Conservation (phyloP, 2,888 invertebrate species). For the Epicampocera succincta region DNA sequence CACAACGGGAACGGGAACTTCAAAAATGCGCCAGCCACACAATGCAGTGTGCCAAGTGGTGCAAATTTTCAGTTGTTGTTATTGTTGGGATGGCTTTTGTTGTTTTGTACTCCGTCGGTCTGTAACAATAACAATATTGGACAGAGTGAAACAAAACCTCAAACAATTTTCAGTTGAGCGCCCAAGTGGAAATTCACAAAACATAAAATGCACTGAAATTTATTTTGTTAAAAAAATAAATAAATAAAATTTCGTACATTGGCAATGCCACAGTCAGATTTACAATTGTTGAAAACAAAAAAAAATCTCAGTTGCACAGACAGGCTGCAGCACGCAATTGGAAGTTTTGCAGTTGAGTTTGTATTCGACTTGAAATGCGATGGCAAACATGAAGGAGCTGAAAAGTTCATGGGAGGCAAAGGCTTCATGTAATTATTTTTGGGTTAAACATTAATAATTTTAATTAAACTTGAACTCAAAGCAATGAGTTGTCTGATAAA, state of each 20-base stretch:
- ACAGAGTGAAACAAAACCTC: conserved; percentile 54
- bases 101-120: conserved; percentile 24
- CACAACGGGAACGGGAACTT: conserved; percentile 60
- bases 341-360: conserved; percentile 70
- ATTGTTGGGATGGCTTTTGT: conserved; percentile 2
- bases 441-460: conserved; percentile 12
- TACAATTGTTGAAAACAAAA: conserved; percentile 35
- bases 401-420: neutral
- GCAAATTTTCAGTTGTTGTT: conserved; percentile 39
- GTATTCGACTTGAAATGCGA: conserved; percentile 24
- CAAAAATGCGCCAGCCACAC: conserved; percentile 11
- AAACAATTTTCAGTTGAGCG: conserved; percentile 81
- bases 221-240: conserved; percentile 30
- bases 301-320: conserved; percentile 54
- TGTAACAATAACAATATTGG: conserved; percentile 42
- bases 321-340: conserved; percentile 72
- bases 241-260: conserved; percentile 31
- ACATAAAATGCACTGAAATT: conserved; percentile 74
- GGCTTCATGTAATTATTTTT: conserved; percentile 25
- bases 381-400: neutral
- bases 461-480: neutral
- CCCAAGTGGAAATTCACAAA: conserved; percentile 81
- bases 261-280: conserved; percentile 40
- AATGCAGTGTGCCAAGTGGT: conserved; percentile 42
- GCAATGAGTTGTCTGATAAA: neutral